Percentiles rank a stretch among this genome's conserved stretches.
Evolutionary conservation across 2,113 vertebrate species (phyloP).

Genomic region (Nibea coibor): DNA sequence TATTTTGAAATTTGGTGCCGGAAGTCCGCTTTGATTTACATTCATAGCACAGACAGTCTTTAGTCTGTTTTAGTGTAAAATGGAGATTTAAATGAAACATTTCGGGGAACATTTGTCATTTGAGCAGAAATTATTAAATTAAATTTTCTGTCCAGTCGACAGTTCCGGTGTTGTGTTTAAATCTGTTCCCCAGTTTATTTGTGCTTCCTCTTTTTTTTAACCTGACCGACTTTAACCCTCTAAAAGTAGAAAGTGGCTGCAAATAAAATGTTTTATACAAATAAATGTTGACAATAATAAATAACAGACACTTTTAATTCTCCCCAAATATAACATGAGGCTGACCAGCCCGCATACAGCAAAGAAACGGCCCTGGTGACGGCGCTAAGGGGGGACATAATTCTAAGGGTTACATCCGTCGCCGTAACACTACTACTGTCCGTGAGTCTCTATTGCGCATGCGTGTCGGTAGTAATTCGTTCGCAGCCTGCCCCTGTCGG

Average conservation of each 20-base stretch:
- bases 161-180: not conserved
- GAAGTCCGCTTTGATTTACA: not conserved
- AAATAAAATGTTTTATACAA: too few relatives aligned
- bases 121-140: not conserved
- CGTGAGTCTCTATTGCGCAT: conserved; percentile 14
- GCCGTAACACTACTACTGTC: fast-evolving
- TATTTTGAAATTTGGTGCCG: not conserved
- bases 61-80: not conserved
- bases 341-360: too few relatives aligned
- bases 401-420: not conserved
- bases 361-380: too few relatives aligned
- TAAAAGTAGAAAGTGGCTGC: too few relatives aligned
- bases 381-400: not conserved
- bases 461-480: not conserved
- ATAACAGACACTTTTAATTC: too few relatives aligned
- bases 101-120: not conserved
- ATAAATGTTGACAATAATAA: too few relatives aligned
- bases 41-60: not conserved
- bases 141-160: not conserved
- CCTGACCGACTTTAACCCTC: too few relatives aligned
- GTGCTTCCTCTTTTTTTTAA: not conserved
- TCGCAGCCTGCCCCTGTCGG: not conserved
- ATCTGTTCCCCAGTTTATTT: not conserved
- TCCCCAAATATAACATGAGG: too few relatives aligned
- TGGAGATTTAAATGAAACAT: fast-evolving